phyloP scores from a whole-genome alignment of 2,797 vertebrate genomes.

The Paramormyrops hopkinsi region DNA sequence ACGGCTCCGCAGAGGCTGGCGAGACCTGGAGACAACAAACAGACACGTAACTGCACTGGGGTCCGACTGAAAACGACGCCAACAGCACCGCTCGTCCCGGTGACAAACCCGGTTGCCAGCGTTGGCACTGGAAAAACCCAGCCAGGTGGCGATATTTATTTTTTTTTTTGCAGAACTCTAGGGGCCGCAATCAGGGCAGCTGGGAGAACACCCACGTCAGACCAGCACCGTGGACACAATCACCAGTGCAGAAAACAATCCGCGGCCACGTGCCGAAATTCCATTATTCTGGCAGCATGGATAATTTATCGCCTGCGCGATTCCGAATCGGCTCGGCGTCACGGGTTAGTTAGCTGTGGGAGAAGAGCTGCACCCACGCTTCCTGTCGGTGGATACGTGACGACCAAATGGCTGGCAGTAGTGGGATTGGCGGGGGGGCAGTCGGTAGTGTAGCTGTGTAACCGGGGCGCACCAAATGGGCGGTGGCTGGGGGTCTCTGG shows the following conservation, averaged over 20 bases:
- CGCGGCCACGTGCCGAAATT: not conserved
- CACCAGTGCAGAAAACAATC: not conserved
- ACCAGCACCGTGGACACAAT: not conserved
- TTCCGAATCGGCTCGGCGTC: not conserved
- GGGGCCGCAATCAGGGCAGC: not conserved
- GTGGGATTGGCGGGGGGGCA: not conserved
- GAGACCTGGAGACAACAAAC: conserved; percentile 64
- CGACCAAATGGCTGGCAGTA: not conserved
- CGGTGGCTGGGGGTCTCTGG: not conserved
- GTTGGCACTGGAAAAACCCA: not conserved
- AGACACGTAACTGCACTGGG: not conserved
- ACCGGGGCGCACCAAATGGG: not conserved
- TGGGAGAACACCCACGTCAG: not conserved
- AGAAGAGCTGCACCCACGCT: not conserved
- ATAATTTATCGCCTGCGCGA: not conserved
- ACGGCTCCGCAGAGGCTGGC: conserved; percentile 95
- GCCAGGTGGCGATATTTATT: not conserved
- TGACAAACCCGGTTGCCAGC: not conserved
- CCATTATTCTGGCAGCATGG: not conserved
- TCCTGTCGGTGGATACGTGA: not conserved
- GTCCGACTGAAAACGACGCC: not conserved
- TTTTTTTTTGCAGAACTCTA: not conserved
- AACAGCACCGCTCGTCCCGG: not conserved
- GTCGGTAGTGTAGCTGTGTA: not conserved
- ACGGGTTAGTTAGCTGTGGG: not conserved